These are phyloP conservation scores for Hoplodrina ambigua DNA, from an alignment of 2,888 invertebrate species.

Conservation along the genomic window DNA sequence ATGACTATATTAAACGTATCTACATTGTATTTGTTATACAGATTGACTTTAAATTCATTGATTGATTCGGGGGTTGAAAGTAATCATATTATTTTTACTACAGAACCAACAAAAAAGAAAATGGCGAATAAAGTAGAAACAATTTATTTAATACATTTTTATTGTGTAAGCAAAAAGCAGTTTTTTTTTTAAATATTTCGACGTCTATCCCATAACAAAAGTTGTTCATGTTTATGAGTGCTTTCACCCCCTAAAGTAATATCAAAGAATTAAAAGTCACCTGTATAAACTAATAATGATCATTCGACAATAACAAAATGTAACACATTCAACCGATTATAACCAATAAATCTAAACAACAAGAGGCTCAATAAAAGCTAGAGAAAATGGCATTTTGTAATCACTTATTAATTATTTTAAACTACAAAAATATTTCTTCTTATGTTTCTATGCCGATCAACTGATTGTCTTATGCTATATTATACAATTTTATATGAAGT, in stretches of 20 bases:
- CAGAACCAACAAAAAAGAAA: too few species aligned
- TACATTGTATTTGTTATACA: constrained; percentile 17
- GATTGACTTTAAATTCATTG: constrained; percentile 11
- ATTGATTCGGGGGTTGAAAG: not conserved
- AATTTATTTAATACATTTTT: too few species aligned
- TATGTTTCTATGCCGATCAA: constrained; percentile 64
- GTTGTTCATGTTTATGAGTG: not conserved
- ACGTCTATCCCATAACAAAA: not conserved
- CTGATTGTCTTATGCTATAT: constrained; percentile 68
- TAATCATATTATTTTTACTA: too few species aligned
- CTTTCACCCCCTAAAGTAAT: too few species aligned
- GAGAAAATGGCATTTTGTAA: constrained; percentile 81
- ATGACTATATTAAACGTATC: constrained; percentile 42
- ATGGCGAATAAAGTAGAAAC: too few species aligned
- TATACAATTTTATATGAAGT: constrained; percentile 9
- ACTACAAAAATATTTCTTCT: constrained; percentile 81
- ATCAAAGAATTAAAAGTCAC: not conserved
- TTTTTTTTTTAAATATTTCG: not conserved
- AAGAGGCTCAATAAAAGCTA: constrained; percentile 83
- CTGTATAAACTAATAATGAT: constrained; percentile 45
- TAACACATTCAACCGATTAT: constrained; percentile 60
- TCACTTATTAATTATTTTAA: constrained; percentile 75
- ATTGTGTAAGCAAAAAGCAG: not conserved
- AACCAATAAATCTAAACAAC: constrained; percentile 69
- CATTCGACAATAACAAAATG: constrained; percentile 64